Evolutionary conservation across 37 sponge, comb jelly and placozoan species (phyloP), one percentile per base, ranked within the genome.

Genomic region (Corticium candelabrum): DNA sequence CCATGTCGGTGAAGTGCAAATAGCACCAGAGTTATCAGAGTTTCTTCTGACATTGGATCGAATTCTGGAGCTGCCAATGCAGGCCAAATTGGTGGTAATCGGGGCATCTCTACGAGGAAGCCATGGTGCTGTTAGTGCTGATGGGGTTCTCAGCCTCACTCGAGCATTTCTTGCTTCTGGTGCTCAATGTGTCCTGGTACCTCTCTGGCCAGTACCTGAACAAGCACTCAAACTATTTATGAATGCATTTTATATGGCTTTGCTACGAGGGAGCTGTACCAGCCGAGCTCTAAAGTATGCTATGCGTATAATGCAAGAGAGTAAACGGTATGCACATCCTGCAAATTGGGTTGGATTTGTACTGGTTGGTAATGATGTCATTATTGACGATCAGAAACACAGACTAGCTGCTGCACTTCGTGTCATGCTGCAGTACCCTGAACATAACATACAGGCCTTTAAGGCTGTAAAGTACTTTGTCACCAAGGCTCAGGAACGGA

Each of bases 321-420:
- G 75, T 40, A 41, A 76, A 36, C 86, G 87, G 74, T 87, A 84
- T 68, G 69, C 83, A 1, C 93, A 95, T 70, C 96, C 96, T 2
- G 41, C 84, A 39, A 85, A 95, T 81, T 95, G 96, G 96, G 83
- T 90, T 27, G 94, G 94, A 30, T 92, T 89, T 68, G 62, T 92
- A 80, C 73, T 92, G 75, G 35, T 95, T 11, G 96, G 96, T 21
- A 87, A 76, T 32, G 93, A 94, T 72, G 78, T 86, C 40, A 80
- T 90, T 2, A 83, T 94, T 21, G 77, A 82, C 72, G 91, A 94
- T 70, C 38, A 84, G 11, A 62, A 79, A 0, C 38, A 41, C 38
- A 84, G 86, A 31, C 79, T 89, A 41, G 82, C 89, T 4, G 41
- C 27, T 29, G 78, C 83, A 32, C 1, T 92, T 1, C 50, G 87